Evolutionary conservation across 2,113 vertebrate genomes (phyloP), one percentile per base, ranked within the genome.

Genomic region (Cyprinus carpio): DNA sequence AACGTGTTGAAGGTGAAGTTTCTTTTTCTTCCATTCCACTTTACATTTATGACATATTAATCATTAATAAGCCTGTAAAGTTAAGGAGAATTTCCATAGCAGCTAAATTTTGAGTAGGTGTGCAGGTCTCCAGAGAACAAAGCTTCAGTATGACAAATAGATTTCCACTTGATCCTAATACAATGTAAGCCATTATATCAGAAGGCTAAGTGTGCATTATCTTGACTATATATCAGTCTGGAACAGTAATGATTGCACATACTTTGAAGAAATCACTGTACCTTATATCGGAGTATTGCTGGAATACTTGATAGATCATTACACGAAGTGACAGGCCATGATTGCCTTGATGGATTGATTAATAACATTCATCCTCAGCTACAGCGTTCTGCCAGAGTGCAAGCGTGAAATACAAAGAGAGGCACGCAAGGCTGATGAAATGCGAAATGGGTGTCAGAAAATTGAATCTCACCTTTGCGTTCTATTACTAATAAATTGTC

Each of bases 161-260:
- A n/a, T 60, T 78, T 77, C 18, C 16, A 23, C 18, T 77, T 31
- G 29, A 23, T 60, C 11, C 54, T 62, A 60, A n/a, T 78, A 67
- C 60, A 65, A 65, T 49, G 49, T 13, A 77, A 18, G 25, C 16
- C 51, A 78, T 78, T 78, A 54, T 16, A 54, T 76, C 8, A n/a
- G 54, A 23, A 25, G 18, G 29, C 40, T 56, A 76, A 69, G 31
- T 78, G 34, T 5, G 62, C 60, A 77, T 84, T 54, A 77, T 51
- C 43, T 77, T 2, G 9, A 31, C 27, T 4, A 10, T 51, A 49
- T 43, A 83, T 78, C 43, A 84, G 12, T 69, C 40, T 64, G 23
- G 18, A 76, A 31, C 37, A 6, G 20, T 72, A 62, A 34, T 84
- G 56, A 49, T 54, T 54, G 20, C 20, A 10, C 16, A 31, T 77